Base-by-base conservation (phyloP, 2,113 vertebrate species). In the Epinephelus lanceolatus region DNA sequence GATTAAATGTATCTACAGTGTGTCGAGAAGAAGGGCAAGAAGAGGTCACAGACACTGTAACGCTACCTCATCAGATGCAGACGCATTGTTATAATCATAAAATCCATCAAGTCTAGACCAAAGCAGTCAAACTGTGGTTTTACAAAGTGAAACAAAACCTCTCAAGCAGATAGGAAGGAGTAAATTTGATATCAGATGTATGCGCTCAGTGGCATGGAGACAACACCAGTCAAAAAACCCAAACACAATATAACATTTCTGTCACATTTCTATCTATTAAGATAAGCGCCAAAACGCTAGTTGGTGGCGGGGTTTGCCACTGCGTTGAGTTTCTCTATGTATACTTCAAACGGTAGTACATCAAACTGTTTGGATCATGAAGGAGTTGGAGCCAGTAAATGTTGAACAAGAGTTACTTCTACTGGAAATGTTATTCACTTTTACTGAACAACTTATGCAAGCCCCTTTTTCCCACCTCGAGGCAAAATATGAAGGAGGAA, bases 81-180 rank as follows among this genome's bases (percentile, higher is more conserved):
- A 62, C 25, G 0, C 30, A 18, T 1, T 18, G 45, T n/a, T 55
- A 19, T 82, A 25, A 81, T 68, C 14, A 19, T 51, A 25, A 69
- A 78, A 63, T 73, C 49, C 13, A 79, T 82, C 56, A 72, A 33
- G 62, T 73, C 79, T n/a, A 65, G 65, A 70, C 45, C 56, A 49
- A 23, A 78, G 45, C n/a, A 56, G 49, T 51, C 68, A 73, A 74
- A 72, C 8, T 1, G 78, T 12, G 57, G 66, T 73, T 73, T 69
- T 19, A 45, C 12, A 27, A 19, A 47, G 52, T 42, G 56, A 79
- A 51, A 67, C 13, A 21, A 52, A 78, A 75, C 33, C 63, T 55
- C 76, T 59, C 53, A 18, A 25, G 30, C 52, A 76, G 60, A 47
- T 67, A 18, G 53, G 52, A 27, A 45, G 17, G 18, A n/a, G 68